Evolutionary conservation across 2,888 invertebrate genomes (phyloP), one percentile per base, ranked within the genome.

Genomic region (Acleris sparsana): DNA sequence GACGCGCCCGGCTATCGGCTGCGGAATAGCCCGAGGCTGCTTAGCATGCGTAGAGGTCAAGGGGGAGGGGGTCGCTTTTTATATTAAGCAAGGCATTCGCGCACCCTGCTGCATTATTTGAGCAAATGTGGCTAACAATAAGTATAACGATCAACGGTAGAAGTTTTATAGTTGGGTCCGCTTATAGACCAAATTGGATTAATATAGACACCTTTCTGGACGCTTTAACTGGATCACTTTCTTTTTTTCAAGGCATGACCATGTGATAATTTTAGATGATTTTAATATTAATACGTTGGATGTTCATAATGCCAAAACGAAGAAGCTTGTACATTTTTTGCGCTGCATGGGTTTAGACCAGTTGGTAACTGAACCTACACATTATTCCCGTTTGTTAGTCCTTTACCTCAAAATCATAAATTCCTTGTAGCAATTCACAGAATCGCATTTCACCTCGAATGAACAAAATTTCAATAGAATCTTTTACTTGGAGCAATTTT

Each of bases 61-160:
- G 69, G 66, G 0, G 67, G 69, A 0, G n/a, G 67, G 69, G 4
- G 63, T 69, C 4, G 67, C 58, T 3, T 69, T 63, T 55, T 67
- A 60, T 18, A 52, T 60, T 18, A 48, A 20, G 5, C 16, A 39
- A 1, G 66, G 58, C 5, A 1, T 67, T 4, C 3, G 33, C 4
- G 39, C 53, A 2, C 20, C 25, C 25, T 25, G 25, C 4, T 3
- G 52, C 16, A 39, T 29, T 2, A 16, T 5, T 61, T 16, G 61
- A 61, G 7, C 61, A 61, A 29, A 52, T 61, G 52, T 49, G 49
- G 49, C 9, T n/a, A 17, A n/a, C n/a, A n/a, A n/a, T 49, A 17
- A 17, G 9, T 13, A 9, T 49, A 49, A 49, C 17, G 13, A 3
- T 49, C 2, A 49, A 49, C n/a, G n/a, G n/a, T 17, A 3, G n/a